Evolutionary conservation across 2,113 vertebrate genomes (phyloP), one percentile per base, ranked within the genome.

Genomic region (Miniopterus natalensis): DNA sequence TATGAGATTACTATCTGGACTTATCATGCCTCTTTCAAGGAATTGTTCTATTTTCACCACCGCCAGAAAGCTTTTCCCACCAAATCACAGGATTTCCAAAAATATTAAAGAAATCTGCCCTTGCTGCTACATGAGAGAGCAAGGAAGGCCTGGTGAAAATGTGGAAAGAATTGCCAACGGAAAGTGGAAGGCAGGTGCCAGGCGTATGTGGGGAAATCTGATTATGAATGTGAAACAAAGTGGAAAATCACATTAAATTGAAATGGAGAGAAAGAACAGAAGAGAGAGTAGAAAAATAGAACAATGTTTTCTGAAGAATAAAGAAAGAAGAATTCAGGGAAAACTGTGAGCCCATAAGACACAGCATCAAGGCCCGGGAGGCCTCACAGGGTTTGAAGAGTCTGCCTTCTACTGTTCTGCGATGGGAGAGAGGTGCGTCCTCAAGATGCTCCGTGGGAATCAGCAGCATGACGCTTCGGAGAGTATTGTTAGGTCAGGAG

Each of bases 61-160:
- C 65, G 1, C n/a, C n/a, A 75, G 70, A 95, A 90, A 84, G 59
- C n/a, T 84, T 79, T 90, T 84, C 36, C 77, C 45, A 87, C 18
- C 55, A 23, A 95, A 93, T 74, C 57, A 70, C 7, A 42, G 7
- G 36, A n/a, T 77, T 77, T 87, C 31, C 13, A 84, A 31, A 80
- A 47, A n/a, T 31, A 18, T 90, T 83, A 84, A 65, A 79, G 77
- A 90, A 87, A 84, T 20, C 4, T 74, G 31, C 18, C 29, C 8
- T 79, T 90, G 49, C 21, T 79, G 53, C 49, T 84, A 81, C n/a
- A 11, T 11, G 18, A 77, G 42, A 92, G 6, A 20, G 12, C 15
- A 71, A 66, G 87, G 10, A 71, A 88, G 10, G 13, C 15, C 45
- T 5, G 49, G 14, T 53, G n/a, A 49, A 85, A 83, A 42, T 78